Conservation (phyloP, 30 jellyfish, hydroid and myxozoan species). For the Phacellophora camtschatica region DNA sequence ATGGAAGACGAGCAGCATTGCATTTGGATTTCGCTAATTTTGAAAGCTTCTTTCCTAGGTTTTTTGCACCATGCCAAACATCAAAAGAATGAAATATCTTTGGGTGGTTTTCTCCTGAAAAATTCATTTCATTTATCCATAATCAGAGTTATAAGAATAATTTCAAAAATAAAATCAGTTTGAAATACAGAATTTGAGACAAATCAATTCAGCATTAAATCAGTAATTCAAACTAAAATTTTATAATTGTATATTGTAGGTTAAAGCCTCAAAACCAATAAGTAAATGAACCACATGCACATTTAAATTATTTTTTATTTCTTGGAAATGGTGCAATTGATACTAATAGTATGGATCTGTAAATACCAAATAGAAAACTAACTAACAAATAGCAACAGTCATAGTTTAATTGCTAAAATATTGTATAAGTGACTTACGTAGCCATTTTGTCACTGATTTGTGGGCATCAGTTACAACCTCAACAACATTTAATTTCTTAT, state of each 20-base stretch:
- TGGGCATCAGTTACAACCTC: slow-evolving; percentile 1
- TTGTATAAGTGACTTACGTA: background rate
- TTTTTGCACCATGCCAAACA: slow-evolving; percentile 5
- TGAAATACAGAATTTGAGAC: no score
- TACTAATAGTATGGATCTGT: no score
- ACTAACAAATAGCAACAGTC: background rate
- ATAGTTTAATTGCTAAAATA: no score
- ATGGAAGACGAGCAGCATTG: background rate
- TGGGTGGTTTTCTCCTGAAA: background rate
- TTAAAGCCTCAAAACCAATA: no score
- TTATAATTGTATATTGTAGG: no score
- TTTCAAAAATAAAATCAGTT: no score
- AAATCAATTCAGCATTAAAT: no score
- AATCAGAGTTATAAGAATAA: background rate
- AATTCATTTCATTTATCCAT: background rate
- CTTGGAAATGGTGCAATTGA: no score
- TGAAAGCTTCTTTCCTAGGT: background rate
- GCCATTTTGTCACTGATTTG: background rate
- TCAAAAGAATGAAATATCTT: background rate
- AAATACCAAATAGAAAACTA: background rate
- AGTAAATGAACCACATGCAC: no score
- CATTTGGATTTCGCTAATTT: background rate
- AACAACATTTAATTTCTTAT: background rate
- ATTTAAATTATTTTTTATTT: no score
- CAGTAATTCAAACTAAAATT: no score